These are phyloP conservation scores for Arctocebus calabarensis DNA, from an alignment of 2,797 vertebrate species.

Conservation along the genomic window DNA sequence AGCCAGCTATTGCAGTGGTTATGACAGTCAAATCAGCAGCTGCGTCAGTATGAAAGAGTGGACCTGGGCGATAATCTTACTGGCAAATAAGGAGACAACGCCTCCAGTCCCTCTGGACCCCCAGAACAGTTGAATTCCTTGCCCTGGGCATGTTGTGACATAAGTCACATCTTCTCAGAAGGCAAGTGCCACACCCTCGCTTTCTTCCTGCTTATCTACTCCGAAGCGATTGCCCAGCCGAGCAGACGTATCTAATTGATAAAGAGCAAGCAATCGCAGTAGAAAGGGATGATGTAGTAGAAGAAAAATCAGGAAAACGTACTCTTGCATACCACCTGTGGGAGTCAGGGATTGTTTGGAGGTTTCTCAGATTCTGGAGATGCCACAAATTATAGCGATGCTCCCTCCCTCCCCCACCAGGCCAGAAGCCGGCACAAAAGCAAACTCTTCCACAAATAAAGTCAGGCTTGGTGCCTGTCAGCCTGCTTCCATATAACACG, in stretches of 20 bases:
- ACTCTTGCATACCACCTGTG: not conserved
- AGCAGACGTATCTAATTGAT: not conserved
- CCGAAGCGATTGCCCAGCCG: not conserved
- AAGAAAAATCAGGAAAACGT: not conserved
- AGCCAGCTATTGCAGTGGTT: no score
- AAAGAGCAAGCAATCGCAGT: not conserved
- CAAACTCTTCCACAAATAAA: not conserved
- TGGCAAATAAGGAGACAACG: not conserved
- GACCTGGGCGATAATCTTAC: not conserved
- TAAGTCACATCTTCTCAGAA: not conserved
- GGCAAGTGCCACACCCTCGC: not conserved
- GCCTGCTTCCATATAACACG: not conserved
- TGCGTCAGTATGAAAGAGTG: accelerated
- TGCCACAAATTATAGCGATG: not conserved
- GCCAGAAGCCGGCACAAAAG: not conserved
- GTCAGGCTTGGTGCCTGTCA: not conserved
- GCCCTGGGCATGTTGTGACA: not conserved
- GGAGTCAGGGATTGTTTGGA: not conserved
- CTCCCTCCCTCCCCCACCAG: not conserved
- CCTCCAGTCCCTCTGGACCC: not conserved
- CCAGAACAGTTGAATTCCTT: not conserved
- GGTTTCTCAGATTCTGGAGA: not conserved
- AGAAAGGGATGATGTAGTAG: not conserved
- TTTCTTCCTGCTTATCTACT: not conserved
- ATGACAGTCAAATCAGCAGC: not conserved